phyloP scores from a whole-genome alignment of 1,140 invertebrate genomes.

The Pollicipes pollicipes region DNA sequence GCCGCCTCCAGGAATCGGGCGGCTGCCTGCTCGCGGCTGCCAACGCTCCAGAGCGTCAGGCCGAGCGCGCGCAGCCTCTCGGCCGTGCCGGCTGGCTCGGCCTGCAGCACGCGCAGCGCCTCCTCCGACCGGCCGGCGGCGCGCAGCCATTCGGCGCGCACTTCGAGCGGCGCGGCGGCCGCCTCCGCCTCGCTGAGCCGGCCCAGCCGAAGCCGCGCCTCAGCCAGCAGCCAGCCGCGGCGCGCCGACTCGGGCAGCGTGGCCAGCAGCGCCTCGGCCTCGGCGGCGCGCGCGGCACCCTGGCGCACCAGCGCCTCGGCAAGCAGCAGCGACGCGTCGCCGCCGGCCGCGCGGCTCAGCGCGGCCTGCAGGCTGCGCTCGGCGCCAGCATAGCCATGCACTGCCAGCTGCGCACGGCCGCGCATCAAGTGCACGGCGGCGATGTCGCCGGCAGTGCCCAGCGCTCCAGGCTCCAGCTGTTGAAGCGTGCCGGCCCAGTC shows the following conservation, averaged over 20 bases:
- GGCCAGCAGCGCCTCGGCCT: background rate
- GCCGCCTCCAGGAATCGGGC: constrained; percentile 45
- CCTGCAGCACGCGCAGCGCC: background rate
- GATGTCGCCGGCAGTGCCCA: background rate
- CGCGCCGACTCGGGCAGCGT: background rate
- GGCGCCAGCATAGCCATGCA: background rate
- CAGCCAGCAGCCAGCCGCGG: background rate
- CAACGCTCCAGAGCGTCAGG: background rate
- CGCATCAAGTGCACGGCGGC: background rate
- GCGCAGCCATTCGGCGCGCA: background rate
- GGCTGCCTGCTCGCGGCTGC: background rate
- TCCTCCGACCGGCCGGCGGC: background rate
- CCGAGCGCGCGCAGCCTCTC: background rate
- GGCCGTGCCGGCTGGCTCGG: too few relatives aligned
- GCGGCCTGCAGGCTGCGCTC: background rate
- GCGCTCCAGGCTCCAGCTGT: background rate
- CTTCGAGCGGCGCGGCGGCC: background rate
- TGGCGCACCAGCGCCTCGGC: background rate
- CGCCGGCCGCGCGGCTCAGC: background rate
- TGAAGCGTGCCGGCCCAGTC: background rate
- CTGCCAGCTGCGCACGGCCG: background rate
- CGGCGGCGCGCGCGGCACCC: too few relatives aligned
- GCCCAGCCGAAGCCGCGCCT: background rate
- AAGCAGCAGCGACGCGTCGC: background rate
- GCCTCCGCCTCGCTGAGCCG: background rate